Evolutionary conservation across 2,797 vertebrate genomes (phyloP), one percentile per base, ranked within the genome.

Genomic region (Etheostoma perlongum): DNA sequence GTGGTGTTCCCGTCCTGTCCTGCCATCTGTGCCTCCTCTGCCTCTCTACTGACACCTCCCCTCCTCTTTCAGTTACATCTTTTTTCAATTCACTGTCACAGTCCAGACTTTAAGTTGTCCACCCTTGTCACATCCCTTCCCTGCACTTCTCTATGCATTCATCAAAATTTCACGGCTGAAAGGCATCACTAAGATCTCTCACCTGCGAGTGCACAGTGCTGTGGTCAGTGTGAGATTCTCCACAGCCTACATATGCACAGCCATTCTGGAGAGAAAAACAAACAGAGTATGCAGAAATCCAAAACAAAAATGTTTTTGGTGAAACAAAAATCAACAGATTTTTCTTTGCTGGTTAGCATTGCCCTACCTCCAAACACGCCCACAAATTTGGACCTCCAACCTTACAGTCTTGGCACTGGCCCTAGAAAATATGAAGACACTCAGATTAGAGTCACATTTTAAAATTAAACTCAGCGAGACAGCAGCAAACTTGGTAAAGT

Each of bases 171-270:
- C 30, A 18, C 27, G 0, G 12, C 33, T 60, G 1, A 72, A 61
- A 54, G 0, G 2, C 52, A 19, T 12, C 9, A 19, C 19, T 11
- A 23, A 53, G 47, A 30, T 55, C 21, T 85, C 92, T 86, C 76
- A 99, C 98, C 98, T 99, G 97, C 49, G 98, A 99, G 93, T 99
- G 98, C 78, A 96, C 95, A 1, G 98, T 99, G 90, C 98, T 99
- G 89, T 99, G 98, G 94, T 99, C 98, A 8, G 96, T 92, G 47
- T 99, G 96, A 62, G 98, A 99, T 85, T 99, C 98, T 73, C 98
- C 98, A 77, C 98, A 99, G 78, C 98, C 98, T 79, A 99, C 97
- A 21, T 99, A 99, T 0, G 96, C 92, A 72, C 98, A 99, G 86
- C 96, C 96, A 79, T 97, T 96, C 98, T 99, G 83, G 71, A 89